phyloP scores from a whole-genome alignment of 2,113 vertebrate genomes.

The Mormyrus iriodes region DNA sequence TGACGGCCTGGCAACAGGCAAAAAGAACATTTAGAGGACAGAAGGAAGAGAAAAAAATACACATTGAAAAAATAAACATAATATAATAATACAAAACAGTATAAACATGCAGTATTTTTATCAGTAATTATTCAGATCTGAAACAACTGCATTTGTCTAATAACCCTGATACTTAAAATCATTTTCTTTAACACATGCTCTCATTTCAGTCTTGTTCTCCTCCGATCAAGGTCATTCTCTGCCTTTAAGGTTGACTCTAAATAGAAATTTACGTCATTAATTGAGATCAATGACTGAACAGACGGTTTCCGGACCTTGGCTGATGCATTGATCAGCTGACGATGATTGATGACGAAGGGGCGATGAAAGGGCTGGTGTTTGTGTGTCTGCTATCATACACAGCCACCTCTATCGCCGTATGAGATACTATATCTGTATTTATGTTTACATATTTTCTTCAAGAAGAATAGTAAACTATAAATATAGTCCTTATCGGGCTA shows the following conservation, averaged over 20 bases:
- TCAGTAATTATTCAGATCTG: no score
- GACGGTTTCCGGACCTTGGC: not conserved
- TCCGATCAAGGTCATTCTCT: not conserved
- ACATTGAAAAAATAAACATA: no score
- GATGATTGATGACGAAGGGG: not conserved
- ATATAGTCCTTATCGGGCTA: not conserved
- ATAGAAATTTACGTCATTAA: not conserved
- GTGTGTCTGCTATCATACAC: not conserved
- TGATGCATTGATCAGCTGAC: not conserved
- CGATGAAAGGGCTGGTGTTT: not conserved
- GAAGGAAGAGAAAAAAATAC: no score
- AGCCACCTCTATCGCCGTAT: not conserved
- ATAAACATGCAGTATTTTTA: no score
- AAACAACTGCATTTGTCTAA: no score
- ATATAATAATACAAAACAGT: no score
- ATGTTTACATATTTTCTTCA: not conserved
- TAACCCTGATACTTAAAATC: not conserved
- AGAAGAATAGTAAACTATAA: not conserved
- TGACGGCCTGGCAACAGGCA: no score
- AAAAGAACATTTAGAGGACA: no score
- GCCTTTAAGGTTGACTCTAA: not conserved
- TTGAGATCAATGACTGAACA: not conserved
- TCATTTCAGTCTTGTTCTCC: not conserved
- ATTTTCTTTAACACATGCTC: not conserved
- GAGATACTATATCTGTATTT: not conserved